A percentile compares a stretch with the other conserved stretches of the same genome.
phyloP scores from a whole-genome alignment of 2,113 vertebrate species.

The Alaudala cheleensis region DNA sequence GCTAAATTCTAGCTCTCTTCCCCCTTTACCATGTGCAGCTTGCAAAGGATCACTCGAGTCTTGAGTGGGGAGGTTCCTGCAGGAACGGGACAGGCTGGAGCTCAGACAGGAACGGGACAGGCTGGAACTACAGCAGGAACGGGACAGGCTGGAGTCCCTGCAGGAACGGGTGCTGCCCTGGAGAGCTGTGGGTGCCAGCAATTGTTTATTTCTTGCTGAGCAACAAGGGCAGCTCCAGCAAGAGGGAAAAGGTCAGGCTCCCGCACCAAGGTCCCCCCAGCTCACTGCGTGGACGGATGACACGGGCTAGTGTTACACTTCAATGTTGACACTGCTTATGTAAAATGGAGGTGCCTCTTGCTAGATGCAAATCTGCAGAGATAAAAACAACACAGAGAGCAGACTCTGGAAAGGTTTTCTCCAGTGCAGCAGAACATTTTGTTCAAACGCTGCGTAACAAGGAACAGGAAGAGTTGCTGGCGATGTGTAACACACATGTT shows the following conservation, averaged over 20 bases:
- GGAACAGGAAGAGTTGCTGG: not conserved
- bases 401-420: not conserved
- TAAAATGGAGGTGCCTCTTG: not conserved
- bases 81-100: not conserved
- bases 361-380: not conserved
- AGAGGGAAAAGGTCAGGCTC: conserved; percentile 49
- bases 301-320: not conserved
- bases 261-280: not conserved
- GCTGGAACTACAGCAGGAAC: not conserved
- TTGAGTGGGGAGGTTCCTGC: not conserved
- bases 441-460: fast-evolving
- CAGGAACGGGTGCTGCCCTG: not conserved
- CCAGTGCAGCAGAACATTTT: not conserved
- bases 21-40: not conserved
- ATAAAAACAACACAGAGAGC: not conserved
- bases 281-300: not conserved
- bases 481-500: not conserved
- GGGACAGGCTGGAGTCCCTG: not conserved
- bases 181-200: conserved; percentile 4
- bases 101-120: not conserved
- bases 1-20: not conserved
- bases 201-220: conserved; percentile 61
- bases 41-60: fast-evolving
- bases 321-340: not conserved
- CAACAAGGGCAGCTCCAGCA: conserved; percentile 20